Percentiles rank a stretch among this genome's conserved stretches.
These are phyloP conservation scores for Odocoileus virginianus DNA, from an alignment of 2,113 vertebrate genomes.

Conservation along the genomic window DNA sequence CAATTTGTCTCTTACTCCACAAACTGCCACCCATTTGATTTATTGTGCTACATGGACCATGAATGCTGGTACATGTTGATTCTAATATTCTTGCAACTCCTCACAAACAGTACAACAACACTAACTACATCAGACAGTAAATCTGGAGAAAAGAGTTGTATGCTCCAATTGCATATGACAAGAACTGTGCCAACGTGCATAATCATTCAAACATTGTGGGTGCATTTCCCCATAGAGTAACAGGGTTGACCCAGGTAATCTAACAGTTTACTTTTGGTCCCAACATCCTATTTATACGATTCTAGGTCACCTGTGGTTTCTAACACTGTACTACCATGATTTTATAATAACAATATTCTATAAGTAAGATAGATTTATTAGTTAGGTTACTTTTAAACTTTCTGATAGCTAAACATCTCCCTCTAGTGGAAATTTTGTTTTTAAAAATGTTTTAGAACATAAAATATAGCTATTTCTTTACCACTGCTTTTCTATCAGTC, in stretches of 20 bases:
- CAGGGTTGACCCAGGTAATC: background rate
- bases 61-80: background rate
- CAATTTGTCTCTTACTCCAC: background rate
- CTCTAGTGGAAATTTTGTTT: constrained; percentile 62
- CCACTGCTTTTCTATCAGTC: background rate
- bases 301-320: background rate
- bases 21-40: background rate
- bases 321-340: background rate
- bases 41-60: background rate
- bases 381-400: background rate
- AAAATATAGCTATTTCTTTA: background rate
- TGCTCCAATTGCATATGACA: background rate
- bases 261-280: background rate
- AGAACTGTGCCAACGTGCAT: background rate
- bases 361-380: background rate
- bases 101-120: background rate
- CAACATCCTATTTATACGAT: background rate
- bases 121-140: background rate
- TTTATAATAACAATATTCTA: background rate
- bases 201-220: background rate
- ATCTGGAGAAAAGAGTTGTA: background rate
- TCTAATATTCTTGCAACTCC: background rate
- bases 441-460: background rate
- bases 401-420: constrained; percentile 62
- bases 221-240: background rate